Percentiles rank a stretch among this genome's conserved stretches.
phyloP scores from a whole-genome alignment of 2,888 invertebrate genomes.

The Rhagium mordax region DNA sequence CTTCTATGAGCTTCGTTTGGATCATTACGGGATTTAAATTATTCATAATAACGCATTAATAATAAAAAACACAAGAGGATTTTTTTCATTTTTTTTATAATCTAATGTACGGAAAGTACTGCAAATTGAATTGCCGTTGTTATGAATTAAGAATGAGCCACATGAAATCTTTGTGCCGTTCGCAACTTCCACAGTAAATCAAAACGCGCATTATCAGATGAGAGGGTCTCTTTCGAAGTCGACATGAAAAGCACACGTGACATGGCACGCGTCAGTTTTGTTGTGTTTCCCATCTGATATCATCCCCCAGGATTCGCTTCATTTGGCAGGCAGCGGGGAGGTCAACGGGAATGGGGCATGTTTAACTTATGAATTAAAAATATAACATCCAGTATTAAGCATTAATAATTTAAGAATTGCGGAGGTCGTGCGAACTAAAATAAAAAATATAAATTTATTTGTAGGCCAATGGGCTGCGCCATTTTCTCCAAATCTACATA shows the following conservation, averaged over 20 bases:
- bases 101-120: not conserved
- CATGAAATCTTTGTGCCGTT: conserved; percentile 26
- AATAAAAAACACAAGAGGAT: no score
- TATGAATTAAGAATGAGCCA: conserved; percentile 38
- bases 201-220: conserved; percentile 37
- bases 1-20: no score
- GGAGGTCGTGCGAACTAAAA: no score
- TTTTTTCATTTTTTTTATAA: not conserved
- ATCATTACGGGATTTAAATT: no score
- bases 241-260: conserved; percentile 26
- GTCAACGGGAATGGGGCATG: not conserved
- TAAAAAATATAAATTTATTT: no score
- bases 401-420: no score
- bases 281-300: conserved; percentile 14
- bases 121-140: conserved; percentile 12
- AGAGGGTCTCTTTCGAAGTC: conserved; percentile 33
- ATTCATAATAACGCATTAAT: no score
- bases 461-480: no score
- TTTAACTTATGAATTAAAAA: no score
- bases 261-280: conserved; percentile 25
- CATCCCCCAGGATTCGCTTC: not conserved
- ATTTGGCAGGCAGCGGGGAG: conserved; percentile 1
- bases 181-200: conserved; percentile 35
- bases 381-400: no score
- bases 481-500: no score